Percentiles rank a stretch among this genome's conserved stretches.
These are phyloP conservation scores for Naja naja DNA, from an alignment of 2,113 vertebrate genomes.

Conservation along the genomic window DNA sequence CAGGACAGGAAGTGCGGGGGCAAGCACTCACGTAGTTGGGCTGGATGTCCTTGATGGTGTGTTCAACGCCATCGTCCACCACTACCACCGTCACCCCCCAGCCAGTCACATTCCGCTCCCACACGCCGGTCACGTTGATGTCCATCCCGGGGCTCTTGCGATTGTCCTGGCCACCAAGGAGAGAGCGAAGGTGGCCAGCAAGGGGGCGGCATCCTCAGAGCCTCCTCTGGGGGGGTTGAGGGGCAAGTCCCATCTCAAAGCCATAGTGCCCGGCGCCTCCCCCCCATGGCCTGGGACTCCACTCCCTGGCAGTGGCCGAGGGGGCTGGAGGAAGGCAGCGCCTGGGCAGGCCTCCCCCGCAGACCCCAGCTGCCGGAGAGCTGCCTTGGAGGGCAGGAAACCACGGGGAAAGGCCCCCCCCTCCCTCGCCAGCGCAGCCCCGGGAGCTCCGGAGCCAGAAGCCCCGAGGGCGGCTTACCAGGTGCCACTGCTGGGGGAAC, in stretches of 20 bases:
- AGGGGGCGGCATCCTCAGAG: fast-evolving
- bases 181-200: not conserved
- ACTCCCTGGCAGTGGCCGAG: not conserved
- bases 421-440: too few species aligned
- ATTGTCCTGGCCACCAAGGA: conserved; percentile 77
- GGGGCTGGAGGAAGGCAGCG: not conserved
- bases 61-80: conserved; percentile 91
- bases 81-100: conserved; percentile 92
- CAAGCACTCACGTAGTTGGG: conserved; percentile 87
- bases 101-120: conserved; percentile 94
- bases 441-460: fast-evolving
- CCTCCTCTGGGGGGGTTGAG: not conserved
- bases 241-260: not conserved
- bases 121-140: conserved; percentile 93
- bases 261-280: not conserved
- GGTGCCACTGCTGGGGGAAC: conserved; percentile 92
- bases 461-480: conserved; percentile 77
- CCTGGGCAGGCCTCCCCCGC: not conserved
- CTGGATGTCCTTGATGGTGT: conserved; percentile 89
- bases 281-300: not conserved
- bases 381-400: too few species aligned
- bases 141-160: conserved; percentile 82
- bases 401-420: too few species aligned
- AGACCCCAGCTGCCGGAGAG: too few species aligned
- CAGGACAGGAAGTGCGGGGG: fast-evolving